Conservation (phyloP, 2,888 invertebrate species). For the Synergus itoensis region DNA sequence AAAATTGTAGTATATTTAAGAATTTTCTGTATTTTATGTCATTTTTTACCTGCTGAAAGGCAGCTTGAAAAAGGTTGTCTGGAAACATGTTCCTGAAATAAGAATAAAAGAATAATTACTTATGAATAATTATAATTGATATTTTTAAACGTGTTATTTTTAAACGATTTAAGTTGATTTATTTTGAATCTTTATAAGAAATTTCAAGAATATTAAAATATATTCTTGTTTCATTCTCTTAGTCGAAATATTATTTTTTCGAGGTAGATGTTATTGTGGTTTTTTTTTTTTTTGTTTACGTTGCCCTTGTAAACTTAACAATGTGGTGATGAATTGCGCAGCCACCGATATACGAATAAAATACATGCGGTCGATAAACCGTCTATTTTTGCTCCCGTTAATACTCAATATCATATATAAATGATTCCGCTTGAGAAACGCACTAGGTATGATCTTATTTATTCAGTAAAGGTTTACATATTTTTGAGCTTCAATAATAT, state of each 20-base stretch:
- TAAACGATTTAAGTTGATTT: too few relatives aligned
- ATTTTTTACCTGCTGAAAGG: conserved; percentile 86
- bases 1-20: not conserved
- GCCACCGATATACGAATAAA: conserved; percentile 55
- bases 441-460: conserved; percentile 53
- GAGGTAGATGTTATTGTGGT: not conserved
- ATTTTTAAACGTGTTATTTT: not conserved
- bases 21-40: conserved; percentile 29
- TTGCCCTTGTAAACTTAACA: conserved; percentile 25
- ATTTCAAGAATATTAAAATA: not conserved
- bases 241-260: not conserved
- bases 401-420: conserved; percentile 55
- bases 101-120: conserved; percentile 41
- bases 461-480: conserved; percentile 33
- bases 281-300: not conserved
- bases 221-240: too few relatives aligned
- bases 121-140: not conserved
- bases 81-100: conserved; percentile 92
- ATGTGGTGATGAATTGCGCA: conserved; percentile 39
- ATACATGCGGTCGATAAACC: conserved; percentile 60
- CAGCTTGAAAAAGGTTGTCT: conserved; percentile 94
- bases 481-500: not conserved
- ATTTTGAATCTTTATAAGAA: too few relatives aligned
- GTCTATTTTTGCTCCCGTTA: conserved; percentile 59
- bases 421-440: conserved; percentile 57